phyloP scores from a whole-genome alignment of 2,797 vertebrate species.

The Clarias fuscus region DNA sequence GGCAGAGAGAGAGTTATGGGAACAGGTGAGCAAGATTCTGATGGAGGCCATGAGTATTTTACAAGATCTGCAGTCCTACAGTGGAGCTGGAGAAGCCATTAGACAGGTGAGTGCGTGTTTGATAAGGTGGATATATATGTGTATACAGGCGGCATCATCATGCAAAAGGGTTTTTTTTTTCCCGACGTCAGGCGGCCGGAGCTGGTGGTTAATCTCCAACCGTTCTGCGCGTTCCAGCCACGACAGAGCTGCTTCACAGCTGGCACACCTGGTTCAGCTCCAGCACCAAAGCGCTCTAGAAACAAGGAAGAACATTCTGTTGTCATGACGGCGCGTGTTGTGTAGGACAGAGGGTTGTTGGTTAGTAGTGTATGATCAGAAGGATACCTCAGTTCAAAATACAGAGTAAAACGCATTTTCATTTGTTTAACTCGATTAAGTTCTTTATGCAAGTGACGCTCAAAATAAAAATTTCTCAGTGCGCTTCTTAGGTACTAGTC shows the following conservation, averaged over 20 bases:
- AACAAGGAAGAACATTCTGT: neutral
- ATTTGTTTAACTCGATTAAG: neutral
- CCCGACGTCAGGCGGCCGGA: neutral
- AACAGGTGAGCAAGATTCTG: constrained; percentile 93
- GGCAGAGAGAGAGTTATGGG: constrained; percentile 89
- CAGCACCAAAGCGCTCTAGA: neutral
- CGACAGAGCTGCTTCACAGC: neutral
- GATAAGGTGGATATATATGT: neutral
- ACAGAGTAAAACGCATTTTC: neutral
- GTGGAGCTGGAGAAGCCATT: constrained; percentile 95
- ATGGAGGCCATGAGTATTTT: constrained; percentile 89
- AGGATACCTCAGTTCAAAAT: neutral
- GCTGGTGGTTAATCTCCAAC: neutral
- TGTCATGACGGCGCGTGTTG: neutral
- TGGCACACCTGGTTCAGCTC: neutral
- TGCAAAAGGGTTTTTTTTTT: neutral
- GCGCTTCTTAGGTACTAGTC: neutral
- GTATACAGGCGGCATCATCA: neutral
- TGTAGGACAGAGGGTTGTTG: neutral
- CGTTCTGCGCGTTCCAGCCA: neutral
- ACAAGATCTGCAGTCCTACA: constrained; percentile 91
- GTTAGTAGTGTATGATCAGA: neutral
- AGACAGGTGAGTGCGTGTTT: constrained; percentile 78
- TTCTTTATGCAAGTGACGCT: neutral
- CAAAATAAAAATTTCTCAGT: neutral